Base-by-base conservation (phyloP, 1,140 invertebrate genomes). In the Polypedilum pembai region DNA sequence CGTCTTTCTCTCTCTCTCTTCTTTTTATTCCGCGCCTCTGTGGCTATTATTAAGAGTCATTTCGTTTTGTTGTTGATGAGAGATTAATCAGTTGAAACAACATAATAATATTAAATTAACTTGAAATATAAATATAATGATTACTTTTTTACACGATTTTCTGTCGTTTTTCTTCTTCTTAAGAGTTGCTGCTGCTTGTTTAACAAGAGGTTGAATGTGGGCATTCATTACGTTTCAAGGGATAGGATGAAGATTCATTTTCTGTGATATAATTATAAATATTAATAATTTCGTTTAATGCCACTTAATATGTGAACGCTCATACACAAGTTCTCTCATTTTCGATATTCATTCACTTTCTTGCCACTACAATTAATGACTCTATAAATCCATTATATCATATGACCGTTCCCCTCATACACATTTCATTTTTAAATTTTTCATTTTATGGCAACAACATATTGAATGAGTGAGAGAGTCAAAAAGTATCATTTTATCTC, bases 31-130 rank as follows among this genome's bases (percentile, higher is more conserved):
- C 12, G 12, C 45, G n/a, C 45, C 12, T 56, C 65, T 69, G 8
- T 69, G 17, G 18, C 20, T 69, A 69, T 69, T 69, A 69, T 69
- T 69, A 69, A 69, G 65, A 69, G 65, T 69, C 65, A 69, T 69
- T 69, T 21, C 65, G 65, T 69, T 69, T 18, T 69, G 65, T 69
- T 69, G 65, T 21, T 69, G 65, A 69, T 69, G 65, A 69, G 65
- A 69, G 17, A 69, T 69, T 69, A 69, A 69, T 69, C 65, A 69
- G 65, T 69, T 21, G 65, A 69, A 69, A 69, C 65, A 69, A 69
- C 65, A 69, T 69, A 69, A 69, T 69, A 69, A 69, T 69, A 69
- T 69, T 69, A 69, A 69, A 69, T 69, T 69, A 69, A 69, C 65
- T 69, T 21, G 65, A 69, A 69, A 69, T 69, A 69, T 69, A 69